Conservation (phyloP, 2,113 vertebrate genomes). For the Melanerpes formicivorus region DNA sequence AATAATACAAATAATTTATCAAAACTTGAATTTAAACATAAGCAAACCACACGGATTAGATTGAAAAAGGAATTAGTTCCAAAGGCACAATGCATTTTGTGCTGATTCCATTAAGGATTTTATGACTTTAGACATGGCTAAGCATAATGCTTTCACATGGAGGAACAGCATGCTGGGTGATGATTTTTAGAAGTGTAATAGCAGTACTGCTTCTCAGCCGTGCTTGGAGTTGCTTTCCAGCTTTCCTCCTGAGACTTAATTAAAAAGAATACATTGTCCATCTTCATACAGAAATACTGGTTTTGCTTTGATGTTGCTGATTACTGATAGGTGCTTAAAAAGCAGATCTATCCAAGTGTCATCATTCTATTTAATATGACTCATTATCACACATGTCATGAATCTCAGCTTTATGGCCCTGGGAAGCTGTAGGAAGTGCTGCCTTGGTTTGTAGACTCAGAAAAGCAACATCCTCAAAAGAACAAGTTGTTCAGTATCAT, state of each 20-base stretch:
- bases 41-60: neutral
- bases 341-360: neutral
- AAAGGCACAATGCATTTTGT: neutral
- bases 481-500: neutral
- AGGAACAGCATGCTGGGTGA: neutral
- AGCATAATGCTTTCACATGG: constrained; percentile 4
- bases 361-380: neutral
- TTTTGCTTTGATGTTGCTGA: neutral
- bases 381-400: neutral
- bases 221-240: neutral
- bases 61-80: neutral
- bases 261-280: neutral
- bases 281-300: neutral
- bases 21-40: neutral
- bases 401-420: neutral
- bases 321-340: neutral
- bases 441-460: neutral
- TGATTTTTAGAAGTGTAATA: neutral
- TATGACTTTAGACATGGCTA: constrained; percentile 1
- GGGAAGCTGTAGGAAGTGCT: neutral
- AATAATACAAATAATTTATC: neutral
- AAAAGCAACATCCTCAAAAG: neutral
- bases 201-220: constrained; percentile 7
- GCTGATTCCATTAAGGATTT: constrained; percentile 25
- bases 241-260: constrained; percentile 38